phyloP scores from a whole-genome alignment of 2,888 invertebrate genomes.

The Spisula subtruncata region DNA sequence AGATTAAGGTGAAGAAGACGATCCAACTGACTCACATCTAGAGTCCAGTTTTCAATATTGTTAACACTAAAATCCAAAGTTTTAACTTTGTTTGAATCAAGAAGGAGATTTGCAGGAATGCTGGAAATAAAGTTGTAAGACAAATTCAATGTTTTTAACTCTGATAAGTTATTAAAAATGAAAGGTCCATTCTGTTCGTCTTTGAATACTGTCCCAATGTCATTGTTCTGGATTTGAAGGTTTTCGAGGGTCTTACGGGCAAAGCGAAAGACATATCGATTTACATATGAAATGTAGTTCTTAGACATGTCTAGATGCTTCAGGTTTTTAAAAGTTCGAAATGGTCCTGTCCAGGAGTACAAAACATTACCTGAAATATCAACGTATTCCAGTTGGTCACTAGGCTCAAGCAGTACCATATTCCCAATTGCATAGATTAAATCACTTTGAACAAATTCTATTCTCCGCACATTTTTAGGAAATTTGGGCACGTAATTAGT shows the following conservation, averaged over 20 bases:
- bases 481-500: background rate
- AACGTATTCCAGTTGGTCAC: background rate
- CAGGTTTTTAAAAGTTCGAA: background rate
- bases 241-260: background rate
- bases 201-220: background rate
- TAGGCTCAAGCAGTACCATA: background rate
- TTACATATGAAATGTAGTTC: slow-evolving; percentile 34
- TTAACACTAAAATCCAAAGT: slow-evolving; percentile 45
- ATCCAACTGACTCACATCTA: slow-evolving; percentile 9
- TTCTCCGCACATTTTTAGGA: slow-evolving; percentile 28
- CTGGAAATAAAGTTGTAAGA: slow-evolving; percentile 25
- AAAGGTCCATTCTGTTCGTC: background rate
- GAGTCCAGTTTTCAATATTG: slow-evolving; percentile 28
- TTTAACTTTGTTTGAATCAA: background rate
- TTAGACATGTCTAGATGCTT: slow-evolving; percentile 32
- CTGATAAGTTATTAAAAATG: slow-evolving; percentile 13
- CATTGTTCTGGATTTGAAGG: slow-evolving; percentile 17
- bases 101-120: slow-evolving; percentile 24
- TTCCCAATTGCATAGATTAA: background rate
- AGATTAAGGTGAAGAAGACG: slow-evolving; percentile 21
- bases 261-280: slow-evolving; percentile 33
- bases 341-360: slow-evolving; percentile 36
- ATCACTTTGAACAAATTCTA: slow-evolving; percentile 1
- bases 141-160: slow-evolving; percentile 17
- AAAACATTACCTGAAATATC: slow-evolving; percentile 50